Percentiles rank a stretch among this genome's conserved stretches.
Evolutionary conservation across 37 sponge, comb jelly and placozoan species (phyloP).

Genomic region (Spongilla lacustris): DNA sequence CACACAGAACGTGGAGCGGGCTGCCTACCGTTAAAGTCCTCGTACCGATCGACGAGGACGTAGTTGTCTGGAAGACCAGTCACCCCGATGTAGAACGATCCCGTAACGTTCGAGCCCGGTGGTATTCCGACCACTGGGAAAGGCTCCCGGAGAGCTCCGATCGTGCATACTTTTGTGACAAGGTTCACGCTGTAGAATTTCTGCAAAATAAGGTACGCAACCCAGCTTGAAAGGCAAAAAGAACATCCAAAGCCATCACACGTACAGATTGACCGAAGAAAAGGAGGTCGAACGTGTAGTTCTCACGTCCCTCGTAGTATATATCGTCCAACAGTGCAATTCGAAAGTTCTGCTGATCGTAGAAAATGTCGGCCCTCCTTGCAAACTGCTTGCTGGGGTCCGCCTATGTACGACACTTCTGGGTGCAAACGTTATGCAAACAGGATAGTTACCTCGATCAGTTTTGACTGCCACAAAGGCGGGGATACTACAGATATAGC

Average conservation of each 20-base stretch:
- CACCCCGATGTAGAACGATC: constrained; percentile 40
- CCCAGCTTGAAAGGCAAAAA: neutral
- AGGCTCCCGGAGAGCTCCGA: neutral
- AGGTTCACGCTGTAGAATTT: constrained; percentile 37
- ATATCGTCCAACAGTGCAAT: constrained; percentile 24
- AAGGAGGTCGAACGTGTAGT: constrained; percentile 26
- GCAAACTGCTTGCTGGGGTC: constrained; percentile 30
- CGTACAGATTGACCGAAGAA: neutral
- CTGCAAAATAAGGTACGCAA: neutral
- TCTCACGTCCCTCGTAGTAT: neutral
- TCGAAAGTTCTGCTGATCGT: constrained; percentile 24
- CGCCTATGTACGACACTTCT: constrained; percentile 11
- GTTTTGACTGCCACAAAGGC: constrained; percentile 16
- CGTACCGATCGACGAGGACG: constrained; percentile 23
- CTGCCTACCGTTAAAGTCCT: neutral
- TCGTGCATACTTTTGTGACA: constrained; percentile 40
- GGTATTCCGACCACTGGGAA: constrained; percentile 59
- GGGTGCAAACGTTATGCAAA: neutral
- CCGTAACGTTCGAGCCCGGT: constrained; percentile 27
- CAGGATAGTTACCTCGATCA: constrained; percentile 25
- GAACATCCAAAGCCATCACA: neutral
- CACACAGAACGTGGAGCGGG: too few species aligned
- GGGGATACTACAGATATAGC: constrained; percentile 37
- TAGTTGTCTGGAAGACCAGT: constrained; percentile 24
- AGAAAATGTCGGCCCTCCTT: constrained; percentile 23